Evolutionary conservation across 2,888 invertebrate genomes (phyloP), one percentile per base, ranked within the genome.

Genomic region (Pollenia labialis): DNA sequence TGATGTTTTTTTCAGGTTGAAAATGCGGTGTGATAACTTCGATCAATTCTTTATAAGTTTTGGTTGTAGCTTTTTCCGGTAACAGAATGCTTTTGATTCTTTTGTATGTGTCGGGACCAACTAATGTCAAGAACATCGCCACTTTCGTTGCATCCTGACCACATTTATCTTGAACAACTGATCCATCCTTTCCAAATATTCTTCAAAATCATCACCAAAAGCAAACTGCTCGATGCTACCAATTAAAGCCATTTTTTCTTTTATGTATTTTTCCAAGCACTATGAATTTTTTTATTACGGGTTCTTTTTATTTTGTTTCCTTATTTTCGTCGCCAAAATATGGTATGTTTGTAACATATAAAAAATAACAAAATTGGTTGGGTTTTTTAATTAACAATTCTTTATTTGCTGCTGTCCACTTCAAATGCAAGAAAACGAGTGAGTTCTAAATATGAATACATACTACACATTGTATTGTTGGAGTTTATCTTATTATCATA

Each of bases 121-220:
- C 71, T 52, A 85, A 80, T 42, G 85, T 79, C 56, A 85, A 48
- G 60, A 85, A 85, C 18, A 85, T 44, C 10, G 75, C 66, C 11
- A 71, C 76, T 52, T 85, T 85, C 48, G 74, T 85, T 14, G 16
- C 52, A 68, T 85, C 85, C 18, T 50, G 14, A 7, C 66, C 32
- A 46, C 74, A 74, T 81, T 81, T 72, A 81, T 64, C 56, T 56
- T 72, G 46, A 74, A 74, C 50, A 81, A 66, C 42, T 81, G 81
- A 16, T 72, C 54, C 81, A 81, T 62, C 42, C 81, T 60, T 74
- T 81, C 54, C 10, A 62, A 66, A 18, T 18, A 18, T 18, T 18
- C 18, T 18, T 18, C 18, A 18, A 18, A 18, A 18, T 18, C 18
- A 18, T 74, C 74, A 48, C 81, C 66, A 56, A 74, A 72, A 56